A percentile compares a stretch with the other conserved stretches of the same genome.
These are phyloP conservation scores for Drosophila lowei DNA, from an alignment of 1,140 invertebrate genomes.

Conservation along the genomic window DNA sequence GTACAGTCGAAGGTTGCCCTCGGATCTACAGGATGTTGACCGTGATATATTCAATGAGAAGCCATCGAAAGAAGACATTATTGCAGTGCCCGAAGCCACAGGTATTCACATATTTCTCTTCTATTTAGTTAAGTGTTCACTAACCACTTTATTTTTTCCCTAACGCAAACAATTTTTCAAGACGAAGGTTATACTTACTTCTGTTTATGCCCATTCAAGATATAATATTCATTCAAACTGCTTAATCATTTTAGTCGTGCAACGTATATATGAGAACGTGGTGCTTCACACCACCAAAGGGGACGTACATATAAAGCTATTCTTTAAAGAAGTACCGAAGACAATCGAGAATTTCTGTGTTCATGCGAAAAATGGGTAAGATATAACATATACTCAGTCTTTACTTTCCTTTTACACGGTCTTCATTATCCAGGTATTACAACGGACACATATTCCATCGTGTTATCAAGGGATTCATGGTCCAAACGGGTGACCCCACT, in stretches of 20 bases:
- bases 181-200: slow-evolving; percentile 68
- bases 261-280: slow-evolving; percentile 93
- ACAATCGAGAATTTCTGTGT: slow-evolving; percentile 99
- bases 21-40: slow-evolving; percentile 94
- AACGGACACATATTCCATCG: slow-evolving; percentile 99
- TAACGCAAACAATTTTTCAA: slow-evolving; percentile 59
- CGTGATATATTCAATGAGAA: slow-evolving; percentile 99
- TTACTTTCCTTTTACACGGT: neutral
- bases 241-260: slow-evolving; percentile 84
- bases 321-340: slow-evolving; percentile 96
- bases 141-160: slow-evolving; percentile 46
- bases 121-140: slow-evolving; percentile 15
- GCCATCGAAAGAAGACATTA: slow-evolving; percentile 99
- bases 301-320: slow-evolving; percentile 96
- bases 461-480: slow-evolving; percentile 99
- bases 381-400: neutral
- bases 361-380: slow-evolving; percentile 93
- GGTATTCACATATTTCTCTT: slow-evolving; percentile 81
- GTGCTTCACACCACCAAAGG: slow-evolving; percentile 97
- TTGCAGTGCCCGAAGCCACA: slow-evolving; percentile 96
- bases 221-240: slow-evolving; percentile 15
- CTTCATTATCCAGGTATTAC: slow-evolving; percentile 87
- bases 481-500: slow-evolving; percentile 99
- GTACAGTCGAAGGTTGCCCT: slow-evolving; percentile 93
- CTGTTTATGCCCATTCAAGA: slow-evolving; percentile 1